phyloP scores from a whole-genome alignment of 2,113 vertebrate genomes.

The Dicrurus megarhynchus region DNA sequence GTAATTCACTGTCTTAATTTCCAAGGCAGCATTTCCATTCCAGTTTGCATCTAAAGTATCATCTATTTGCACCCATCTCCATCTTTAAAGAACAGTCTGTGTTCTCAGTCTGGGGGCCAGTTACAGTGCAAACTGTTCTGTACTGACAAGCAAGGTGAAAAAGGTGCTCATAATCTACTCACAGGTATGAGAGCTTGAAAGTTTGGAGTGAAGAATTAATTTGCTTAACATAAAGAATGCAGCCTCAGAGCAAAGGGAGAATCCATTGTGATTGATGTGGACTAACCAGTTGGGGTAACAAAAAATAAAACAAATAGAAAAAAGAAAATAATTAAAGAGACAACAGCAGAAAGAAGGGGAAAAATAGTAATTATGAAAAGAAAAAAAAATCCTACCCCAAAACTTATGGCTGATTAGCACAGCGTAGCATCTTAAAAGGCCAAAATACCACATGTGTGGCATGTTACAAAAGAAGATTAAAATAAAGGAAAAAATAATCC shows the following conservation, averaged over 20 bases:
- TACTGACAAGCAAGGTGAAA: background rate
- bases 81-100: background rate
- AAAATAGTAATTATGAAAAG: background rate
- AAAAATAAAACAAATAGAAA: background rate
- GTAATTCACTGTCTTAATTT: background rate
- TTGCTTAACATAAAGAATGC: background rate
- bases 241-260: background rate
- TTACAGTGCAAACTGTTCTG: background rate
- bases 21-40: background rate
- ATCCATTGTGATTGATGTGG: background rate
- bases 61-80: background rate
- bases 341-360: background rate
- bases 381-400: background rate
- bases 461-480: conserved; percentile 76
- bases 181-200: background rate
- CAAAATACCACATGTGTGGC: conserved; percentile 74
- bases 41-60: background rate
- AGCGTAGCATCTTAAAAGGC: conserved; percentile 54
- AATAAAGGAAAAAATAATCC: conserved; percentile 77
- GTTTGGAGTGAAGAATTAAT: background rate
- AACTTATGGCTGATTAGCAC: conserved; percentile 41
- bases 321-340: background rate
- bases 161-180: background rate
- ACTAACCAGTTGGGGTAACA: background rate
- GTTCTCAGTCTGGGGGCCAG: background rate